phyloP scores from a whole-genome alignment of 2,888 invertebrate genomes.

The Lysandra coridon region DNA sequence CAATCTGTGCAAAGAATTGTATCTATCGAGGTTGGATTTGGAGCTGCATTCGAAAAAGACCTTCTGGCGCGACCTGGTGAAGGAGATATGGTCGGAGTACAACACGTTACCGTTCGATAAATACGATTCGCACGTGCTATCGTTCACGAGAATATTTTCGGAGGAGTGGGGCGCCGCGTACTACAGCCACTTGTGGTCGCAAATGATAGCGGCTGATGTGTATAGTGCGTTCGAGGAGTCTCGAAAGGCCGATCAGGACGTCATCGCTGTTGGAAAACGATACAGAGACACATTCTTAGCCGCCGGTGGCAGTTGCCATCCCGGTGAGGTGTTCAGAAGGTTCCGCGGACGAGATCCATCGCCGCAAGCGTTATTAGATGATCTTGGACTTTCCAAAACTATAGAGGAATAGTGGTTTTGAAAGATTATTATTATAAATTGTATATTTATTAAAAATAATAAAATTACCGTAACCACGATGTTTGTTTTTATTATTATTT shows the following conservation, averaged over 20 bases:
- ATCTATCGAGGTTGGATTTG: constrained; percentile 90
- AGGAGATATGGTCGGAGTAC: constrained; percentile 90
- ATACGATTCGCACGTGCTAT: constrained; percentile 91
- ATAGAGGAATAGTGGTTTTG: constrained; percentile 55
- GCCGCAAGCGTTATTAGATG: constrained; percentile 87
- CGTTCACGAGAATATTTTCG: constrained; percentile 90
- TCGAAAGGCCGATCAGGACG: constrained; percentile 71
- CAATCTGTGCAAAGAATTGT: constrained; percentile 90
- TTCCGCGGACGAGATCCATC: constrained; percentile 96
- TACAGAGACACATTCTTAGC: constrained; percentile 92
- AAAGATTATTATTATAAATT: constrained; percentile 37
- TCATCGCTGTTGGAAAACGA: constrained; percentile 82
- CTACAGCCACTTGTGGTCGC: constrained; percentile 92
- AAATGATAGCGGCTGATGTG: constrained; percentile 94
- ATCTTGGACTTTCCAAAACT: constrained; percentile 77
- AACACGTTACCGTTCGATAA: constrained; percentile 87
- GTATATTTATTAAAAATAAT: constrained; percentile 34
- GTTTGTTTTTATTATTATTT: constrained; percentile 22
- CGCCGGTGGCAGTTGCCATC: constrained; percentile 89
- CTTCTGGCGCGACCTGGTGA: constrained; percentile 92
- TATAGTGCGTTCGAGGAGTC: constrained; percentile 91
- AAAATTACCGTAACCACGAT: constrained; percentile 2
- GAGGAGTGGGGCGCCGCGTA: constrained; percentile 93
- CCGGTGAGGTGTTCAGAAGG: constrained; percentile 92
- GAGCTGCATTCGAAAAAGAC: constrained; percentile 87